A percentile compares a stretch with the other conserved stretches of the same genome.
Evolutionary conservation across 2,888 invertebrate species (phyloP).

Genomic region (Caenorhabditis virilis): DNA sequence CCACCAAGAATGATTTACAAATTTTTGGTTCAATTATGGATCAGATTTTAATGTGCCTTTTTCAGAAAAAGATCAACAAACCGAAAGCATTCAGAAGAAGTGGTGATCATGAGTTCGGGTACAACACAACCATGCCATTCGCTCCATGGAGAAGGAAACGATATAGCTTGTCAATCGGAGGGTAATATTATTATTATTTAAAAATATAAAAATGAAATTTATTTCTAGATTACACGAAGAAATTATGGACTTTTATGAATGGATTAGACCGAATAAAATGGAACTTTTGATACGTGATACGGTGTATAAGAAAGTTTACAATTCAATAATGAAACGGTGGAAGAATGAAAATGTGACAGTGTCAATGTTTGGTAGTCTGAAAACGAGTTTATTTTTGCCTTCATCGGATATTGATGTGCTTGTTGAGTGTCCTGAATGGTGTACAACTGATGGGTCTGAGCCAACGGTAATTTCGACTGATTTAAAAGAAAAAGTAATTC

Average conservation of each 20-base stretch:
- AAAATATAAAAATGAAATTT: neutral
- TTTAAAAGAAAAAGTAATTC: neutral
- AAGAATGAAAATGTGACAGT: constrained; percentile 72
- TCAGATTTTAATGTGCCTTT: no score
- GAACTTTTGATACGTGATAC: constrained; percentile 87
- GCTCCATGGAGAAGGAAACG: constrained; percentile 54
- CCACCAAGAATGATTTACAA: no score
- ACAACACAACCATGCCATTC: constrained; percentile 22
- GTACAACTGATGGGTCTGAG: no score
- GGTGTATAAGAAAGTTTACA: constrained; percentile 78
- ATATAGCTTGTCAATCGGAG: constrained; percentile 47
- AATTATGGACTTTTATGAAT: constrained; percentile 92
- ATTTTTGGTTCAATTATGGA: no score
- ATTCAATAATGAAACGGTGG: constrained; percentile 33
- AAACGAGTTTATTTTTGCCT: constrained; percentile 94
- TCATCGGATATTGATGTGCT: constrained; percentile 84
- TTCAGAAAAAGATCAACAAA: no score
- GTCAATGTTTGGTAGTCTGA: constrained; percentile 96
- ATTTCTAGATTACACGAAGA: constrained; percentile 87
- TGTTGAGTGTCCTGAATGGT: constrained; percentile 70
- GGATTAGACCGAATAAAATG: constrained; percentile 89
- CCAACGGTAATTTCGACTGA: neutral
- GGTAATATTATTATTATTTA: constrained; percentile 21
- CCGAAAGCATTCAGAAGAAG: neutral
- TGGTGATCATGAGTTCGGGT: constrained; percentile 31